A percentile compares a stretch with the other conserved stretches of the same genome.
Evolutionary conservation across 2,113 vertebrate genomes (phyloP).

Genomic region (Caloenas nicobarica): DNA sequence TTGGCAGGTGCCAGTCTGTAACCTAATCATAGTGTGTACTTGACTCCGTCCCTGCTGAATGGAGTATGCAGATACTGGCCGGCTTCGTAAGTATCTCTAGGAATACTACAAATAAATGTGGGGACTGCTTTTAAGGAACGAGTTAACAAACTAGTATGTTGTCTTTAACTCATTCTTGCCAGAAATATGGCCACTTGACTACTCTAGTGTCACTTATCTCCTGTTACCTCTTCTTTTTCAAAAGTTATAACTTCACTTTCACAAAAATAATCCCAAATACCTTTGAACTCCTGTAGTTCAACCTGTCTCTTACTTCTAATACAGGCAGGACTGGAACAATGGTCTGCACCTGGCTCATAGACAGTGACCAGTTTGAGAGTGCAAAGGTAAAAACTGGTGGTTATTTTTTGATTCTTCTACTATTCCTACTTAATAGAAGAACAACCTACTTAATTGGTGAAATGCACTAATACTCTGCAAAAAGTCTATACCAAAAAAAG

Average conservation of each 20-base stretch:
- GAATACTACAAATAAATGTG: not conserved
- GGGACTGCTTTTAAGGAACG: not conserved
- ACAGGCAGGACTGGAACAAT: constrained; percentile 93
- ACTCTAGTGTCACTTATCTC: not conserved
- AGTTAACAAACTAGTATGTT: not conserved
- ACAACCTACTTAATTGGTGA: not conserved
- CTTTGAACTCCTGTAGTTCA: not conserved
- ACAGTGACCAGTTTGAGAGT: constrained; percentile 86
- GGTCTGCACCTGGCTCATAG: constrained; percentile 90
- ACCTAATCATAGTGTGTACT: not conserved
- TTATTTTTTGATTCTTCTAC: not conserved
- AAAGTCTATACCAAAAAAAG: not conserved
- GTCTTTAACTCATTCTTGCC: not conserved
- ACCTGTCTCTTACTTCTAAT: not conserved
- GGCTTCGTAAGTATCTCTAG: not conserved
- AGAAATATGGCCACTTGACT: not conserved
- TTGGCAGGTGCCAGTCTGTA: not conserved
- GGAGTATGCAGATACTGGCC: not conserved
- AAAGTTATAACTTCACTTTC: not conserved
- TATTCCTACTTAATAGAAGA: too few relatives aligned
- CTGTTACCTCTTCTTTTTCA: not conserved
- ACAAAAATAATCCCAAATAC: not conserved
- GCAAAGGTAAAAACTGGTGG: constrained; percentile 80
- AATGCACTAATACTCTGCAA: not conserved
- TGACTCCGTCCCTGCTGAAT: not conserved